Conservation (phyloP, 2,888 invertebrate species). For the Aspidiotus destructor region DNA sequence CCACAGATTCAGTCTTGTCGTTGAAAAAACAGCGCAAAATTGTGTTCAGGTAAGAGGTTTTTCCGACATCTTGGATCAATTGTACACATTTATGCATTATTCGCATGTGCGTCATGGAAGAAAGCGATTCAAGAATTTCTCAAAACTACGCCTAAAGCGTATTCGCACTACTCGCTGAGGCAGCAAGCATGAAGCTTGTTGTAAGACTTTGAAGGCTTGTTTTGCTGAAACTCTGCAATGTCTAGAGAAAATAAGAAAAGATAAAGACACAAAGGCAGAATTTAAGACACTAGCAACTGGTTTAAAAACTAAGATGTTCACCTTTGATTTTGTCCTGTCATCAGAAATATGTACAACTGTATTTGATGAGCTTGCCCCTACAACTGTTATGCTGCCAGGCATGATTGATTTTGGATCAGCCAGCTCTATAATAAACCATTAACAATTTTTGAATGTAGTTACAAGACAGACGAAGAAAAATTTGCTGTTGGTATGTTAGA, state of each 20-base stretch:
- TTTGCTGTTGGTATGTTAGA: too few relatives aligned
- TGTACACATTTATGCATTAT: background rate
- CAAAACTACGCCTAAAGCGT: background rate
- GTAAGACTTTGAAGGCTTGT: too few relatives aligned
- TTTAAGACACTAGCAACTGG: background rate
- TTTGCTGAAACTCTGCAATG: slow-evolving; percentile 1
- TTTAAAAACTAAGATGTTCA: slow-evolving; percentile 1
- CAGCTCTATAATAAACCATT: background rate
- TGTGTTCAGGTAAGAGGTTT: background rate
- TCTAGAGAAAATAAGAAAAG: background rate
- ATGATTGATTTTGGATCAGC: slow-evolving; percentile 8
- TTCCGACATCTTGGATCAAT: slow-evolving; percentile 4
- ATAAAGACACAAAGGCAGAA: background rate
- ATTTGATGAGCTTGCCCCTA: background rate
- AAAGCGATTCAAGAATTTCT: background rate
- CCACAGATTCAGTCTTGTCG: background rate
- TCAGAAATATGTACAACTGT: background rate
- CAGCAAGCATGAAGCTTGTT: background rate
- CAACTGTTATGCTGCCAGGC: slow-evolving; percentile 1
- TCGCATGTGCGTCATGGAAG: slow-evolving; percentile 4
- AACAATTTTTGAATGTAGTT: background rate
- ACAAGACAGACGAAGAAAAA: too few relatives aligned
- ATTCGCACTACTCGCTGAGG: background rate
- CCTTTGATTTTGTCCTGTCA: background rate
- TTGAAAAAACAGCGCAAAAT: slow-evolving; percentile 4